phyloP scores from a whole-genome alignment of 1,140 invertebrate species.

The Lasioglossum baleicum region DNA sequence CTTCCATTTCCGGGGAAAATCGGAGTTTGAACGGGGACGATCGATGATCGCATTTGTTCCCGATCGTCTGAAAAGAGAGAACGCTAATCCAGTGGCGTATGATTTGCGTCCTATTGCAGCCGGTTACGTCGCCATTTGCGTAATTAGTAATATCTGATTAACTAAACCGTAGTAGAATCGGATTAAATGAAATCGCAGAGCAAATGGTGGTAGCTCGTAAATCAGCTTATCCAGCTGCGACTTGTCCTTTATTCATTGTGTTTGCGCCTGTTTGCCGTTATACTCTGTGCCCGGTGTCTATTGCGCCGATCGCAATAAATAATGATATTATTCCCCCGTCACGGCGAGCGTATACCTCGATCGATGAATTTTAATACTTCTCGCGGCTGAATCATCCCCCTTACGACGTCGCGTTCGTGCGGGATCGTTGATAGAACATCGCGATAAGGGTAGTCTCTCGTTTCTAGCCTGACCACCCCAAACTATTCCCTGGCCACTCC shows the following conservation, averaged over 20 bases:
- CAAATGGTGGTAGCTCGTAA: slow-evolving; percentile 41
- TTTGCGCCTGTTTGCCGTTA: slow-evolving; percentile 35
- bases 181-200: slow-evolving; percentile 46
- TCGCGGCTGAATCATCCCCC: background rate
- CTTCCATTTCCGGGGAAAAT: background rate
- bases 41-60: background rate
- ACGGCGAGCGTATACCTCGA: background rate
- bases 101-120: slow-evolving; percentile 24
- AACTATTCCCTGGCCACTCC: background rate
- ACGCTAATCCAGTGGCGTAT: slow-evolving; percentile 18
- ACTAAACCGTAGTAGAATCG: slow-evolving; percentile 41
- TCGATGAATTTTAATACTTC: background rate
- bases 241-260: slow-evolving; percentile 48
- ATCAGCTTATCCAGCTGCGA: slow-evolving; percentile 47
- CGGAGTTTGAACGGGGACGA: background rate
- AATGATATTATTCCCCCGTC: background rate
- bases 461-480: background rate
- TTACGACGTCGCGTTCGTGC: background rate
- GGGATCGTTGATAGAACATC: background rate
- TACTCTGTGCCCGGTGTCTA: slow-evolving; percentile 8
- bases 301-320: slow-evolving; percentile 24
- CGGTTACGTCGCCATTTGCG: slow-evolving; percentile 21
- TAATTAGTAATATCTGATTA: slow-evolving; percentile 54
- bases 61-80: background rate
- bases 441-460: background rate